Evolutionary conservation across 2,797 vertebrate genomes (phyloP).

Genomic region (Sebastes iracundus): DNA sequence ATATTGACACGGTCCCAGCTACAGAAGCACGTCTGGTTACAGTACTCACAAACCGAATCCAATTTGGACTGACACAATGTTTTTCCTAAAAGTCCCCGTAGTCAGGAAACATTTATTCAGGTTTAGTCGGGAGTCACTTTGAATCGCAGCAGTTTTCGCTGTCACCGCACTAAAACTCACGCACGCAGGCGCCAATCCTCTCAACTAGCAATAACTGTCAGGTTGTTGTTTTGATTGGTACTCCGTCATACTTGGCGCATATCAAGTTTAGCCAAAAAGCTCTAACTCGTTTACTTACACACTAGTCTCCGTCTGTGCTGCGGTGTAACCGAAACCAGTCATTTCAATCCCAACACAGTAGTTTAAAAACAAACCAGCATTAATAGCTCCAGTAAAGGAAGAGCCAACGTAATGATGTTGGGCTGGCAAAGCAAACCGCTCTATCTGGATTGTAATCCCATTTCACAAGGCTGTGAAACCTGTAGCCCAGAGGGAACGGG

Average conservation of each 20-base stretch:
- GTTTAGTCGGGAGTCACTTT: slow-evolving; percentile 23
- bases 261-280: slow-evolving; percentile 54
- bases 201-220: slow-evolving; percentile 50
- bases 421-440: slow-evolving; percentile 42
- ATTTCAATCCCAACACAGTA: slow-evolving; percentile 60
- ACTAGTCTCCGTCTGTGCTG: slow-evolving; percentile 60
- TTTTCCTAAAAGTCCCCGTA: slow-evolving; percentile 19
- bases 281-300: slow-evolving; percentile 60
- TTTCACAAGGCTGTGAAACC: slow-evolving; percentile 47
- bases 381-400: slow-evolving; percentile 65
- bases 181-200: slow-evolving; percentile 7
- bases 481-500: background rate
- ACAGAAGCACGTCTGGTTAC: slow-evolving; percentile 11
- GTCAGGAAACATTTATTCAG: slow-evolving; percentile 36
- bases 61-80: slow-evolving; percentile 27
- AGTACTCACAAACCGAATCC: slow-evolving; percentile 22
- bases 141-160: slow-evolving; percentile 22
- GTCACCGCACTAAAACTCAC: slow-evolving; percentile 22
- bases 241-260: slow-evolving; percentile 32
- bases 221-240: slow-evolving; percentile 47
- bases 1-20: slow-evolving; percentile 10
- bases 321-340: slow-evolving; percentile 67
- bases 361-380: slow-evolving; percentile 69
- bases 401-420: slow-evolving; percentile 55
- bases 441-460: slow-evolving; percentile 41